These are phyloP conservation scores for Galemys pyrenaicus DNA, from an alignment of 2,113 vertebrate genomes.

Conservation along the genomic window DNA sequence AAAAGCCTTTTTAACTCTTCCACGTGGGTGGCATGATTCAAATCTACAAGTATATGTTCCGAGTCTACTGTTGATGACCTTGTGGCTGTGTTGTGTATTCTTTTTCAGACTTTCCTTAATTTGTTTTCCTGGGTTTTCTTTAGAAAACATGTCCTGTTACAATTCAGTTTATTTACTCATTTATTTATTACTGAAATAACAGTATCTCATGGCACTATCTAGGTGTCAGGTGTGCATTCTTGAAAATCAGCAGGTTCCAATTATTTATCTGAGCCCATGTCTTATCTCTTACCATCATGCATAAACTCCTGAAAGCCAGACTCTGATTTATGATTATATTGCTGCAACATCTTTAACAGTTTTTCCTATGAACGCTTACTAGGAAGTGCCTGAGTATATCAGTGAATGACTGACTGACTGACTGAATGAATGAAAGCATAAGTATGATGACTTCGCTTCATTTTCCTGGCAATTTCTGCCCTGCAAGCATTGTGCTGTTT, in stretches of 20 bases:
- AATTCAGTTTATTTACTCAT: not conserved
- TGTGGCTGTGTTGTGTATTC: fast-evolving
- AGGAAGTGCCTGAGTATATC: not conserved
- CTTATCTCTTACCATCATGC: not conserved
- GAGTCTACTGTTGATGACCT: not conserved
- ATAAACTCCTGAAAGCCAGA: not conserved
- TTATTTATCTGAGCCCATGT: not conserved
- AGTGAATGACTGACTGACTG: not conserved
- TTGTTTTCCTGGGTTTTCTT: not conserved
- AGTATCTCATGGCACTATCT: no score
- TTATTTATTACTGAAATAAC: not conserved
- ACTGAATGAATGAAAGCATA: not conserved
- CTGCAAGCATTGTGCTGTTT: constrained; percentile 7
- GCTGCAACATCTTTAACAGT: not conserved
- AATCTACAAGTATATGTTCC: not conserved
- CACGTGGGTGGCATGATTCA: not conserved
- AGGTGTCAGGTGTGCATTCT: no score
- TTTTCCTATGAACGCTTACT: not conserved
- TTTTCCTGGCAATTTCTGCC: not conserved
- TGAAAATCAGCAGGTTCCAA: no score
- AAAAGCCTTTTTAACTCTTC: not conserved
- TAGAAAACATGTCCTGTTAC: not conserved
- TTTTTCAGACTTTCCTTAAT: not conserved
- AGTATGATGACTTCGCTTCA: not conserved
- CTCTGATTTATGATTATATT: not conserved